A percentile compares a stretch with the other conserved stretches of the same genome.
phyloP scores from a whole-genome alignment of 35 echinoderm and acorn worm genomes.

The Patiria miniata region DNA sequence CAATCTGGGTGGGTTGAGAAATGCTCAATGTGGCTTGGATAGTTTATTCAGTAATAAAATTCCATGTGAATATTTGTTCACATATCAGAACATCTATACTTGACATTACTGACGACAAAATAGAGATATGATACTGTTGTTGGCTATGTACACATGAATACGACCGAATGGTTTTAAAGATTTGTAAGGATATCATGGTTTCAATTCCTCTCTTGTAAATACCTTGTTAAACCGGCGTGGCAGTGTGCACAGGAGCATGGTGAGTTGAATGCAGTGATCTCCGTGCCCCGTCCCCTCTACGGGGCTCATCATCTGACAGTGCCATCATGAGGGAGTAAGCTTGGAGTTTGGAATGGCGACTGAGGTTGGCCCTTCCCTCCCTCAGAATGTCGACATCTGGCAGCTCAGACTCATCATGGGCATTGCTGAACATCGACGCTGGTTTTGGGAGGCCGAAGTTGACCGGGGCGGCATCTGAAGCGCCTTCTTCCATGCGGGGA shows the following conservation, averaged over 20 bases:
- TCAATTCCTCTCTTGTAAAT: no score
- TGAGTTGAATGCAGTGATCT: conserved; percentile 38
- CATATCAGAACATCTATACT: no score
- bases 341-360: conserved; percentile 58
- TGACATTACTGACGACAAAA: no score
- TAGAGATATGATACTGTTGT: no score
- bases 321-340: conserved; percentile 70
- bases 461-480: not conserved
- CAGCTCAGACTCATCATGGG: not conserved
- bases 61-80: no score
- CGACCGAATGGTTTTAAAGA: no score
- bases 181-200: no score
- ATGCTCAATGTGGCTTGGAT: no score
- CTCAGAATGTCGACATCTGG: conserved; percentile 16
- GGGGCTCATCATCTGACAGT: conserved; percentile 52
- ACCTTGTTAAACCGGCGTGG: conserved; percentile 4
- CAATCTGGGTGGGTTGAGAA: not conserved
- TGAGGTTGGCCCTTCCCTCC: conserved; percentile 28
- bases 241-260: conserved; percentile 37
- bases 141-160: no score
- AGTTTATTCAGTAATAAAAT: no score
- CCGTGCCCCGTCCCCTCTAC: conserved; percentile 24
- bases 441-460: conserved; percentile 26
- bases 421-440: not conserved
- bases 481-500: not conserved